Conservation (phyloP, 2,888 invertebrate genomes). For the Idaea dimidiata region DNA sequence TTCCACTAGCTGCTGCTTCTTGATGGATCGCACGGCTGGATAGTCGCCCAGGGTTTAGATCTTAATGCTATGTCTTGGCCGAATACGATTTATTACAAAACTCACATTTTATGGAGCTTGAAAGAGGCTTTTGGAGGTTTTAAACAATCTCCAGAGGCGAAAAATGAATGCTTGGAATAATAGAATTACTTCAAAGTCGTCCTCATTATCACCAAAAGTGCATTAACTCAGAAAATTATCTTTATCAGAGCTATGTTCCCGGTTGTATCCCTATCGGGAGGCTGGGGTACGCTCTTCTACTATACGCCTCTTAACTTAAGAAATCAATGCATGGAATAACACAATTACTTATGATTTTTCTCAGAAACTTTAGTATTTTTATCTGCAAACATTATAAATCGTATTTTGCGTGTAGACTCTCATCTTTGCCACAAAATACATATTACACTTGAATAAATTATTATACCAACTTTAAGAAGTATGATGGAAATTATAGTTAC, state of each 20-base stretch:
- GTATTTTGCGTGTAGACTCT: neutral
- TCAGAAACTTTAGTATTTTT: neutral
- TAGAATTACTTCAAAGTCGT: too few species aligned
- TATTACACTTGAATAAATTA: neutral
- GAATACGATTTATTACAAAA: constrained; percentile 8
- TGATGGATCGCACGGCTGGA: constrained; percentile 95
- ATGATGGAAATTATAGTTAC: neutral
- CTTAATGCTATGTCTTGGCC: constrained; percentile 31
- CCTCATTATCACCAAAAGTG: too few species aligned
- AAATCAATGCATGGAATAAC: too few species aligned
- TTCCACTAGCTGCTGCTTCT: constrained; percentile 97
- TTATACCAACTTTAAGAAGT: neutral
- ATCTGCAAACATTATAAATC: neutral
- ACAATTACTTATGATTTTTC: neutral
- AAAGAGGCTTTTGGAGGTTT: too few species aligned
- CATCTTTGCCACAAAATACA: neutral
- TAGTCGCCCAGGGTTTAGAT: constrained; percentile 43
- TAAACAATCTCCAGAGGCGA: too few species aligned
- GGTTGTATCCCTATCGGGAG: too few species aligned
- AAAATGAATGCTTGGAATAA: too few species aligned
- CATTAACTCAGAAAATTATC: too few species aligned
- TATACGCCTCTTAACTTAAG: too few species aligned
- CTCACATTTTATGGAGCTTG: neutral
- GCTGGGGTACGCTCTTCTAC: too few species aligned
- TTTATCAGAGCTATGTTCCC: too few species aligned